Base-by-base conservation (phyloP, 2,797 vertebrate species). In the Acanthis flammea region DNA sequence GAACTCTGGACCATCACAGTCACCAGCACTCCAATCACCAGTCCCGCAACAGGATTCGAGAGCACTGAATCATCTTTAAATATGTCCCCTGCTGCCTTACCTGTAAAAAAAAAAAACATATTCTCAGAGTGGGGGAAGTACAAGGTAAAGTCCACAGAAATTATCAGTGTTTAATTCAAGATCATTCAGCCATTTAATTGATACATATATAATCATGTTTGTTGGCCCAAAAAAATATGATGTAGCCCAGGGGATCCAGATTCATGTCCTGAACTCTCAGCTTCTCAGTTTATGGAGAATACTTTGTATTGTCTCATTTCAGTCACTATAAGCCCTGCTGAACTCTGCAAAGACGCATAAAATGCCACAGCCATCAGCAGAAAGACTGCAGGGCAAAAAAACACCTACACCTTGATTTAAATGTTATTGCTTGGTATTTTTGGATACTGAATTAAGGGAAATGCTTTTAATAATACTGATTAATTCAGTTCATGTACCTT, bases 1-100 rank as follows among this genome's bases (percentile, higher is more conserved):
- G 99, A 99, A 91, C 99, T 99, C 97, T 99, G 99, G 27, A 99
- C 99, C 96, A 99, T 95, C 66, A 99, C 99, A 0, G 99, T 99
- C 96, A 99, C 99, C 97, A 99, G 96, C 63, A 99, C 98, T 5
- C 99, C 99, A 3, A 99, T 99, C 95, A 99, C 98, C 90, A 99
- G 78, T 2, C 99, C 99, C 0, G 99, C 99, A 93, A 99, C 98
- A 21, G 99, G 99, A 96, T 99, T 99, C 14, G 98, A 97, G 95
- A 99, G 95, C 74, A 99, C 97, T 3, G 97, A 98, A 79, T 98
- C 99, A 90, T 99, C 99, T 96, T 98, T 97, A 95, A 99, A 99
- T 97, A 99, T 99, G 95, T 99, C 98, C 67, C 99, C 99, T 2
- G 99, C 99, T 33, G 98, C 98, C 98, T 99, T 99, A 31, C 99